Evolutionary conservation across 2,888 invertebrate species (phyloP), one percentile per base, ranked within the genome.

Genomic region (Bombyx huttoni): DNA sequence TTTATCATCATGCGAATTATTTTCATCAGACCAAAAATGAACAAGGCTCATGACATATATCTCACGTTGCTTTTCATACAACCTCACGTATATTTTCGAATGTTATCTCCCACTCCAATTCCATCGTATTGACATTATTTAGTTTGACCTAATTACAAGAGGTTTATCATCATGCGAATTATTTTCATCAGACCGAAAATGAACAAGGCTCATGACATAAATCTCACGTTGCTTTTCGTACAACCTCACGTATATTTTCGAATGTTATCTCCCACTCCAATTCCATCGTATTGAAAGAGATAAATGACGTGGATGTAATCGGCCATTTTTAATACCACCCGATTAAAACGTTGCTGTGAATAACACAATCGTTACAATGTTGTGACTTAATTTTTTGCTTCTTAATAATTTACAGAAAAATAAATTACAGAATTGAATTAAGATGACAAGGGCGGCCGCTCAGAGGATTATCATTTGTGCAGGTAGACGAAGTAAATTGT

Each of bases 301-400:
- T 12, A 40, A 40, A 40, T 24, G 24, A 24, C 24, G 1, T 24
- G 24, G 24, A 24, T 24, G 1, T 24, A 24, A 40, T 12, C 9
- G 40, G 52, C 50, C 52, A 55, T 61, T 63, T 61, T 61, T 62
- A 46, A 40, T 33, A 59, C 52, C 58, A 58, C 64, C 56, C 64
- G 67, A 78, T 77, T 74, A 72, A 71, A 74, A 67, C 63, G 63
- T 78, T 64, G 60, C 56, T 61, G 62, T 62, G 64, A 63, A 75
- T 70, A 70, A 67, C 66, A 73, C 60, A 70, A 75, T 75, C 61
- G 67, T 72, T 73, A 81, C 77, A 69, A 58, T 72, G 77, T 81
- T 67, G 66, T 60, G 55, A 61, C 55, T 56, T 68, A 67, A 64
- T 59, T 58, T 55, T 62, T 64, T 65, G 58, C 61, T 59, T 56